phyloP scores from a whole-genome alignment of 2,888 invertebrate species.

The Scaptomyza caliginosa region DNA sequence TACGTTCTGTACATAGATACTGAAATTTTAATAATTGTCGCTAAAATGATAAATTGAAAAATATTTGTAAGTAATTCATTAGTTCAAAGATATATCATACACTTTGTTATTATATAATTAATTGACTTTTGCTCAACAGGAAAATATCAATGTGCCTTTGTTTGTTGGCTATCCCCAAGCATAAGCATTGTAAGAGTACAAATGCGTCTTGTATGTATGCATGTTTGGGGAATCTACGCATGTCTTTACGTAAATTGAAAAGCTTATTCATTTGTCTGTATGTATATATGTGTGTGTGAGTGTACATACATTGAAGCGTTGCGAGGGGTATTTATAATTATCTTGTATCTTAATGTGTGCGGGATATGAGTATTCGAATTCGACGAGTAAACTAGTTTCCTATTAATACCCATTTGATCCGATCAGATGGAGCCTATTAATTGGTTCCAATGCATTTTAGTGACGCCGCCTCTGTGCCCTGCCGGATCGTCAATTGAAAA shows the following conservation, averaged over 20 bases:
- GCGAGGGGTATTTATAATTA: conserved; percentile 45
- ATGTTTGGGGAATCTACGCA: background rate
- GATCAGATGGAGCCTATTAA: no score
- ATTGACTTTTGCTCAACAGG: background rate
- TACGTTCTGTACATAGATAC: conserved; percentile 62
- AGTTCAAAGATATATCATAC: background rate
- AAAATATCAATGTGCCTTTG: background rate
- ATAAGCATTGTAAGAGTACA: background rate
- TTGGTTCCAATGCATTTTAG: no score
- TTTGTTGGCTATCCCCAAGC: background rate
- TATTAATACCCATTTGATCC: no score
- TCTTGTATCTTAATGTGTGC: conserved; percentile 7
- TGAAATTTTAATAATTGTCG: conserved; percentile 48
- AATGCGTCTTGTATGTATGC: background rate
- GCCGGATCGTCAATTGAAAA: no score
- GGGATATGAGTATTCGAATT: conserved; percentile 1
- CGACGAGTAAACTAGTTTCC: background rate
- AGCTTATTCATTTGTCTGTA: background rate
- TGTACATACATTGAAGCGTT: background rate
- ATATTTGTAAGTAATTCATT: conserved; percentile 12
- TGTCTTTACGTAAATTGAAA: conserved; percentile 2
- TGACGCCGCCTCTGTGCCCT: no score
- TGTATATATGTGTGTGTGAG: background rate
- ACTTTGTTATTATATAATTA: background rate
- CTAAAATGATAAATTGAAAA: conserved; percentile 54